Percentiles rank a stretch among this genome's conserved stretches.
Conservation (phyloP, 2,888 invertebrate species). For the Cyaniris semiargus region DNA sequence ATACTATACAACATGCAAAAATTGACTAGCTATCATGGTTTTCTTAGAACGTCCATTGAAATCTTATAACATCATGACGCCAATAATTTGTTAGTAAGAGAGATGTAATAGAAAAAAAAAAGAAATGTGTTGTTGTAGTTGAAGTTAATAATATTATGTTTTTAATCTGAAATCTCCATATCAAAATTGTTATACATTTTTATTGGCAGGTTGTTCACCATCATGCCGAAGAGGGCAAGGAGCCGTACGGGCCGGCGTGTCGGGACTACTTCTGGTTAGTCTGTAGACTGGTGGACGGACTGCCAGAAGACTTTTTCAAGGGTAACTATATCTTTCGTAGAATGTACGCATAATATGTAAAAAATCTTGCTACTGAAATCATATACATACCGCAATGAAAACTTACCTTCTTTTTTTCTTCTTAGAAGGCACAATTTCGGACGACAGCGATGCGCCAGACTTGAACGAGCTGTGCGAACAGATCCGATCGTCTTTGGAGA, state of each 20-base stretch:
- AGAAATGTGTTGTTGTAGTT: no score
- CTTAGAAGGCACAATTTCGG: conserved; percentile 69
- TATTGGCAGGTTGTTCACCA: conserved; percentile 75
- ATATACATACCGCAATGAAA: no score
- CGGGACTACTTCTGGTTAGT: conserved; percentile 97
- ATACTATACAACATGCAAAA: no score
- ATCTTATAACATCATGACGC: no score
- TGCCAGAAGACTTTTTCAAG: conserved; percentile 89
- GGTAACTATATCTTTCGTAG: conserved; percentile 54
- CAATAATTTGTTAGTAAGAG: no score
- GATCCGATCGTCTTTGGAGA: conserved; percentile 86
- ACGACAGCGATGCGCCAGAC: conserved; percentile 74
- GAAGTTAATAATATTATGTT: no score
- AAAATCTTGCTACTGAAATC: no score
- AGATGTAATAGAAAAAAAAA: no score
- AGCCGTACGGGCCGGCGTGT: conserved; percentile 96
- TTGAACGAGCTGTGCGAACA: conserved; percentile 88
- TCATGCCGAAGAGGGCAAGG: conserved; percentile 90
- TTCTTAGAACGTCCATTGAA: no score
- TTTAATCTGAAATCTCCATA: no score
- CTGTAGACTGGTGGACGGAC: conserved; percentile 91
- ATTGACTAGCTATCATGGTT: no score
- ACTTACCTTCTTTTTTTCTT: not conserved
- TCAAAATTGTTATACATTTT: not conserved
- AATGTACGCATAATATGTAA: no score